Conservation (phyloP, 2,113 vertebrate genomes). For the Odocoileus virginianus region DNA sequence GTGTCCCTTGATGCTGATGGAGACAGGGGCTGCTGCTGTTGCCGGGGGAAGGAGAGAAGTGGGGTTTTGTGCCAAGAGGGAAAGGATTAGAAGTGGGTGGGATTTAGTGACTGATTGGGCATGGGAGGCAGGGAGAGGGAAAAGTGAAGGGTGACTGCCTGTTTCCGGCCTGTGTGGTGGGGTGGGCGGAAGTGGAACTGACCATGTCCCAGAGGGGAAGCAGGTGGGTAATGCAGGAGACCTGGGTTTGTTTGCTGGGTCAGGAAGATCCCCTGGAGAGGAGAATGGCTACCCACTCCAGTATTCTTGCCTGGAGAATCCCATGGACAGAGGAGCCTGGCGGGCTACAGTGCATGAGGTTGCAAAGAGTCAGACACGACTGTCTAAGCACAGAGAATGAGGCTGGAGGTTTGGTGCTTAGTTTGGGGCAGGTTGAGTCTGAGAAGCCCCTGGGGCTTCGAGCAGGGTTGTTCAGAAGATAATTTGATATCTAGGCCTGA, state of each 20-base stretch:
- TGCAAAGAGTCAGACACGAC: neutral
- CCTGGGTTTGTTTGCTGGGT: neutral
- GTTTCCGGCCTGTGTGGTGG: neutral
- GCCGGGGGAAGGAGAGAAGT: too few relatives aligned
- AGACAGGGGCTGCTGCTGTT: neutral
- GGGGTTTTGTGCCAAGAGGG: neutral
- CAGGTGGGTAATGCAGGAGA: neutral
- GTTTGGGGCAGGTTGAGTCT: neutral
- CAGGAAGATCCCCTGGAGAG: neutral
- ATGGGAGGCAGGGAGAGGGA: neutral
- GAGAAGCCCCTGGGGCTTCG: neutral
- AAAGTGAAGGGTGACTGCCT: neutral
- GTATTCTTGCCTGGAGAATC: neutral
- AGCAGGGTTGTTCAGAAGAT: neutral
- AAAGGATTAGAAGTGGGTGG: neutral
- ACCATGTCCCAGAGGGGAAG: neutral
- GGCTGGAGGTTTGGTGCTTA: neutral
- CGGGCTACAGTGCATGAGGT: neutral
- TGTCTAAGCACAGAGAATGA: neutral
- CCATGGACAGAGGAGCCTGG: neutral
- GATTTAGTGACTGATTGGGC: neutral
- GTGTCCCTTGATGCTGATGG: neutral
- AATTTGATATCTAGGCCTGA: neutral
- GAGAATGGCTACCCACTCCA: neutral
- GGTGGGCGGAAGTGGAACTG: too few relatives aligned